Percentiles rank a stretch among this genome's conserved stretches.
phyloP scores from a whole-genome alignment of 2,888 invertebrate genomes.

The Volucella zonaria region DNA sequence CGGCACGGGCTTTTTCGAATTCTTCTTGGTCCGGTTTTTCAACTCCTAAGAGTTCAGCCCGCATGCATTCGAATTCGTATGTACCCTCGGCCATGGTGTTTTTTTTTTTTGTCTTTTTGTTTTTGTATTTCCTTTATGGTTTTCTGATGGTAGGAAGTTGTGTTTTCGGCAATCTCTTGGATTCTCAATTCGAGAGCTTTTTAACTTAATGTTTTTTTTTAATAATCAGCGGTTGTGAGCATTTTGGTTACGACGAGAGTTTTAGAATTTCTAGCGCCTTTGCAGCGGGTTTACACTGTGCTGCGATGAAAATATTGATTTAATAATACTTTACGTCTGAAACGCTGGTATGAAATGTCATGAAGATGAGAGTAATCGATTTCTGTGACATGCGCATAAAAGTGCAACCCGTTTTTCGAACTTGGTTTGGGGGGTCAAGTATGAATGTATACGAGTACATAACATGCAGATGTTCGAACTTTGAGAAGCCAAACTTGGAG shows the following conservation, averaged over 20 bases:
- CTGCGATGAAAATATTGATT: constrained; percentile 70
- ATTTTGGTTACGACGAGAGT: constrained; percentile 41
- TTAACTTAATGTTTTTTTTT: constrained; percentile 52
- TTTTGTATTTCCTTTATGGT: neutral
- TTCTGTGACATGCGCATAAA: constrained; percentile 30
- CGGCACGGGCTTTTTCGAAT: constrained; percentile 85
- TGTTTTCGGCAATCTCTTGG: neutral
- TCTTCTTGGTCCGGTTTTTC: constrained; percentile 87
- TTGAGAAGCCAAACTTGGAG: neutral
- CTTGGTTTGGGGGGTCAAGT: neutral
- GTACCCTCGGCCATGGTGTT: constrained; percentile 84
- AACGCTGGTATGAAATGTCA: constrained; percentile 40
- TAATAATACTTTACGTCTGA: constrained; percentile 34
- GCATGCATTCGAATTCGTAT: constrained; percentile 90
- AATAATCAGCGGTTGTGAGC: constrained; percentile 32
- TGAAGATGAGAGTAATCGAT: constrained; percentile 51
- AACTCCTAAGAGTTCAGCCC: constrained; percentile 90
- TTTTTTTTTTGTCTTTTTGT: constrained; percentile 10
- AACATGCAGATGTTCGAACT: constrained; percentile 30
- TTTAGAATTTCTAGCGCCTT: constrained; percentile 41
- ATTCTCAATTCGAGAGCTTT: constrained; percentile 9
- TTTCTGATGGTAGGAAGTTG: neutral
- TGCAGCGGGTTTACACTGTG: constrained; percentile 45
- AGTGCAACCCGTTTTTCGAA: constrained; percentile 40
- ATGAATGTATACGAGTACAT: neutral